Evolutionary conservation across 2,113 vertebrate species (phyloP), one percentile per base, ranked within the genome.

Genomic region (Toxotes chatareus): DNA sequence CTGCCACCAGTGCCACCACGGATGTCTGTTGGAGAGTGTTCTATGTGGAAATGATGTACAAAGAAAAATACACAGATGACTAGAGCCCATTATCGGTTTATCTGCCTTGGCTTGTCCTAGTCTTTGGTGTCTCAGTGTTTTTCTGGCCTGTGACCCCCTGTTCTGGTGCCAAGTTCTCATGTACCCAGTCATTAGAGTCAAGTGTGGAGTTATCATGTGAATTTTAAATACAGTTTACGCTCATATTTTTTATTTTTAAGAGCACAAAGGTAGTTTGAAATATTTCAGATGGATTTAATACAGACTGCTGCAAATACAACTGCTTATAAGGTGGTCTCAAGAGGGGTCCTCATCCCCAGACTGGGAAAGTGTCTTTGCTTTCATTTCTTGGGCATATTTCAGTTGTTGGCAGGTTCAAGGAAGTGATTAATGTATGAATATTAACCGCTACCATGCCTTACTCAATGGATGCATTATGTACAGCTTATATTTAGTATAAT

Each of bases 401-500:
- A 32, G 55, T 32, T 9, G 12, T 49, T 66, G 36, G 44, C 16
- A 2, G 10, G 38, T 42, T 34, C 32, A 56, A 49, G 53, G 21
- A 60, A 47, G 13, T 57, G 21, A 36, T 60, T 49, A 23, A 59
- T 46, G 10, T 23, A 19, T 1, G 3, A 47, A 47, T 61, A 23
- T 21, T 36, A 36, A 11, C 11, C 9, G 19, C 1, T 17, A 32
- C 38, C 13, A 31, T 31, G 2, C 53, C 23, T 19, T 13, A 61
- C 42, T 19, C 12, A 13, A 4, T 47, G 40, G 42, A 47, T 5
- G 34, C 42, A 62, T 51, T 49, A 51, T 79, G 34, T 80, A 36
- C 64, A 62, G 72, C 36, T 36, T 19, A 63, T 68, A 60, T 82
- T 74, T 56, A 27, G 4, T 11, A 13, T 12, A 78, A 78, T 75